Evolutionary conservation across 35 echinoderm and acorn worm genomes (phyloP).

Genomic region (Lytechinus variegatus): DNA sequence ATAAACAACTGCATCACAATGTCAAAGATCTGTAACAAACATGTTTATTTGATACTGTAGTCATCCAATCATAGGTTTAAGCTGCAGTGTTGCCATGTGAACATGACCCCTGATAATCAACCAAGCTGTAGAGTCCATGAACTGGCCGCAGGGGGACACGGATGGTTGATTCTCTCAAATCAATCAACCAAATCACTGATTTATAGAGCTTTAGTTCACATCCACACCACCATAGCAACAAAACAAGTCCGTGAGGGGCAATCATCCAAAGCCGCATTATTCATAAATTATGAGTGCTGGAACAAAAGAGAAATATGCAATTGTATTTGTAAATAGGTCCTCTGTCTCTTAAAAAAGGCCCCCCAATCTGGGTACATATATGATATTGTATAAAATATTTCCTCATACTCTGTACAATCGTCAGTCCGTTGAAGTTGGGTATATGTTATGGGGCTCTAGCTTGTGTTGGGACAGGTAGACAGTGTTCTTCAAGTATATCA

Average conservation of each 20-base stretch:
- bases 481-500: neutral
- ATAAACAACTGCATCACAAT: too few species aligned
- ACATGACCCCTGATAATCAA: neutral
- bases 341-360: neutral
- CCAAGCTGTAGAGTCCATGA: neutral
- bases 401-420: neutral
- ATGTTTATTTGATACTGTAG: too few species aligned
- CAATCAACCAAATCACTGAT: neutral
- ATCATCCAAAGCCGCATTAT: neutral
- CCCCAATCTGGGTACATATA: neutral
- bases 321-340: neutral
- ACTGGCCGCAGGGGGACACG: neutral
- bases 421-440: neutral
- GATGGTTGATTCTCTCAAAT: neutral
- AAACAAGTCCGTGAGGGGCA: neutral
- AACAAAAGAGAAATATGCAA: constrained; percentile 2
- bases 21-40: too few species aligned
- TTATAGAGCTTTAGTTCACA: neutral
- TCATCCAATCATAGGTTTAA: too few species aligned
- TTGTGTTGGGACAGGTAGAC: neutral
- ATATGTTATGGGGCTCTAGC: neutral
- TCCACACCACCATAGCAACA: neutral
- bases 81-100: too few species aligned
- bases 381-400: neutral
- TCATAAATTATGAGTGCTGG: neutral